Evolutionary conservation across 2,113 vertebrate species (phyloP).

Genomic region (Callionymus lyra): DNA sequence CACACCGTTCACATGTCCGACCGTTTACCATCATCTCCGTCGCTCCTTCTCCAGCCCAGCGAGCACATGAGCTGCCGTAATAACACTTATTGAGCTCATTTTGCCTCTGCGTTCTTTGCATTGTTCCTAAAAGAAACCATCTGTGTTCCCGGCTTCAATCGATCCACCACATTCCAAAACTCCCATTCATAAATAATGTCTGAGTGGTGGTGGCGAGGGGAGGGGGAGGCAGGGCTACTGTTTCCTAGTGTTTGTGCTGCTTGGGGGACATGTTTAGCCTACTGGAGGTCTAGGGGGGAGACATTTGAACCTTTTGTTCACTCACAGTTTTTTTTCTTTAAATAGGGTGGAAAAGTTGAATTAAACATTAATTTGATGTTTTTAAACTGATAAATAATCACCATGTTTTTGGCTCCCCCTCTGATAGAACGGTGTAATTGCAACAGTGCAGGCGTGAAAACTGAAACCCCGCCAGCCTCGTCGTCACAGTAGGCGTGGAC

Average conservation of each 20-base stretch:
- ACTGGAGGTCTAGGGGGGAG: conserved; percentile 16
- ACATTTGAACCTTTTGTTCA: conserved; percentile 34
- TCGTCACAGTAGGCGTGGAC: too few species aligned
- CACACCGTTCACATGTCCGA: conserved; percentile 33
- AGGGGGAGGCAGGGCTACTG: conserved; percentile 17
- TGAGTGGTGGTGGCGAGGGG: conserved; percentile 10
- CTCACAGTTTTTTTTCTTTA: too few species aligned
- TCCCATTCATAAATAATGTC: conserved; percentile 50
- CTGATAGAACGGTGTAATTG: too few species aligned
- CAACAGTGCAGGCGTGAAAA: too few species aligned
- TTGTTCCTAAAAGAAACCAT: conserved; percentile 39
- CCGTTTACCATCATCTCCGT: conserved; percentile 21
- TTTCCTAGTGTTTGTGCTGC: conserved; percentile 30
- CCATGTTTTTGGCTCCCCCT: too few species aligned
- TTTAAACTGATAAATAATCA: too few species aligned
- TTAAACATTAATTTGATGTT: too few species aligned
- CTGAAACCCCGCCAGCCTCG: too few species aligned
- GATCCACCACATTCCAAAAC: conserved; percentile 47
- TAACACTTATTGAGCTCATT: conserved; percentile 54
- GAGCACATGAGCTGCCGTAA: conserved; percentile 47
- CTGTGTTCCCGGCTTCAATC: conserved; percentile 36
- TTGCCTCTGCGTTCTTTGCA: conserved; percentile 34
- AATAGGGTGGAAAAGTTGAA: too few species aligned
- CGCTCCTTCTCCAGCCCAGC: conserved; percentile 40
- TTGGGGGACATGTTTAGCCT: conserved; percentile 10